phyloP scores from a whole-genome alignment of 2,888 invertebrate species.

The Eupithecia tripunctaria region DNA sequence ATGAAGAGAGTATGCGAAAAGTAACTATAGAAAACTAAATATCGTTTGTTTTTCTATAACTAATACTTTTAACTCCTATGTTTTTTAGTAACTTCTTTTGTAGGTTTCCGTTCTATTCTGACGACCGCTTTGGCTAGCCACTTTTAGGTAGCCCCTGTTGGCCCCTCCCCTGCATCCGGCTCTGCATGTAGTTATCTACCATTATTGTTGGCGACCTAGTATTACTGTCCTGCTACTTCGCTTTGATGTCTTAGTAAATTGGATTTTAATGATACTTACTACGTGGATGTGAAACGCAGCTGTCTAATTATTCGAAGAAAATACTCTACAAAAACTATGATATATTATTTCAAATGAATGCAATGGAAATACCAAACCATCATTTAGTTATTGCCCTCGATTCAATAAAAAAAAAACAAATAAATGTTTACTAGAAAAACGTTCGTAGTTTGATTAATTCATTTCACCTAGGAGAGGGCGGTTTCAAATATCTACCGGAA shows the following conservation, averaged over 20 bases:
- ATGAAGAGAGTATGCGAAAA: too few species aligned
- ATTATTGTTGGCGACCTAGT: not conserved
- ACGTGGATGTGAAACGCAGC: constrained; percentile 1
- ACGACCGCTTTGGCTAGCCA: not conserved
- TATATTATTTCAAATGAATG: not conserved
- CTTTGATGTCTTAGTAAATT: constrained; percentile 31
- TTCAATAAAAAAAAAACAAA: not conserved
- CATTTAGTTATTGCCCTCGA: not conserved
- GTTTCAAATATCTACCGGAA: too few species aligned
- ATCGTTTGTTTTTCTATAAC: not conserved
- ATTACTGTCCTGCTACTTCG: constrained; percentile 1
- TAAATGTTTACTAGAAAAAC: not conserved
- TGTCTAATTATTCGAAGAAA: constrained; percentile 7
- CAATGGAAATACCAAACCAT: not conserved
- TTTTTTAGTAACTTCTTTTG: not conserved
- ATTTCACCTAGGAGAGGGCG: too few species aligned
- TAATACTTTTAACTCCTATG: not conserved
- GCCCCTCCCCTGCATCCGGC: not conserved
- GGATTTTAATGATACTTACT: constrained; percentile 29
- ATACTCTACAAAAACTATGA: not conserved
- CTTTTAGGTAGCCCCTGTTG: not conserved
- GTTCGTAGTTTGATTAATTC: not conserved
- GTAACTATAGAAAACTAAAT: not conserved
- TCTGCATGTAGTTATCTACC: not conserved
- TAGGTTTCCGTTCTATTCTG: not conserved